Evolutionary conservation across 2,888 invertebrate genomes (phyloP).

Genomic region (Trachelus iudaicus): DNA sequence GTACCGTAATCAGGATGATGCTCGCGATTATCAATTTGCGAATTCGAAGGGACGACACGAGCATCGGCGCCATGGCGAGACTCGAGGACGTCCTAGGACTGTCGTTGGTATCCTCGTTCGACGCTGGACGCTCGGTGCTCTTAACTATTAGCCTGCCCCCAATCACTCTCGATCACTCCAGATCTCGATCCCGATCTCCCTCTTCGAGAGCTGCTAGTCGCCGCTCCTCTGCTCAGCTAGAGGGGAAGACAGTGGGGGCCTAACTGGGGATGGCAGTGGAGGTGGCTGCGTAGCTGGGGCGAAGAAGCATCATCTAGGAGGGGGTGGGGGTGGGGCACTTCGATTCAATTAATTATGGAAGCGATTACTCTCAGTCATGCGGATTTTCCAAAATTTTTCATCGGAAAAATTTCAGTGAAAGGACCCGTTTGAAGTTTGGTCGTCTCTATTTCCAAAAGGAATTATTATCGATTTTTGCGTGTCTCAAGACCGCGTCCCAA

Average conservation of each 20-base stretch:
- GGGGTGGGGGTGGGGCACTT: background rate
- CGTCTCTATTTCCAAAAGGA: background rate
- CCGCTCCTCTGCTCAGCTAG: background rate
- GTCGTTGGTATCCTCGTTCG: slow-evolving; percentile 15
- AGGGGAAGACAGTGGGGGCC: background rate
- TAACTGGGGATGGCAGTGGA: background rate
- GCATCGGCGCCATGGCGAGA: slow-evolving; percentile 38
- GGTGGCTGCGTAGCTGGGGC: background rate
- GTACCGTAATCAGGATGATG: background rate
- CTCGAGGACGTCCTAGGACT: slow-evolving; percentile 43
- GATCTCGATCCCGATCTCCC: slow-evolving; percentile 14
- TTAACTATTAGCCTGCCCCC: slow-evolving; percentile 16
- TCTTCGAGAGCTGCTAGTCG: background rate
- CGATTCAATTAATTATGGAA: background rate
- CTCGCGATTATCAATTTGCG: slow-evolving; percentile 25
- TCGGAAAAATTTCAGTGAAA: background rate
- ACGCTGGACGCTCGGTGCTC: background rate
- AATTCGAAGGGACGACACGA: slow-evolving; percentile 9
- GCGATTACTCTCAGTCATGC: background rate
- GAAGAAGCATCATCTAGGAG: background rate
- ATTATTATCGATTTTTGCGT: background rate
- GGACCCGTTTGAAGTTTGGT: background rate
- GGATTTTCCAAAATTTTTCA: background rate
- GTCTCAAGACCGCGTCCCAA: background rate
- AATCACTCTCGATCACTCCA: slow-evolving; percentile 14